These are phyloP conservation scores for Drosophila varians DNA, from an alignment of 1,140 invertebrate genomes.

Conservation along the genomic window DNA sequence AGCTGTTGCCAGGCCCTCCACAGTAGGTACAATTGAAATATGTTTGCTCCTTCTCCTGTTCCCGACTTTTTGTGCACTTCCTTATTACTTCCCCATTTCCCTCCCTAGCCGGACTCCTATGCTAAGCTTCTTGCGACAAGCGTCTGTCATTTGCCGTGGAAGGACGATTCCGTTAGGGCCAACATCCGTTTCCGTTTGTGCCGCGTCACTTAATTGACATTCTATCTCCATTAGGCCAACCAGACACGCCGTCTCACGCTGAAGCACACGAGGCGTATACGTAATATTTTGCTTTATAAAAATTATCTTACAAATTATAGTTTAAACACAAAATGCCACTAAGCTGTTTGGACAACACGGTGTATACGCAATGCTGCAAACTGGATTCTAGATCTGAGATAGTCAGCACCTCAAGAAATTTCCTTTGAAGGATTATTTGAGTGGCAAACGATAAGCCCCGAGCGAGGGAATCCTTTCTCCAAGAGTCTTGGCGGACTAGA, in stretches of 20 bases:
- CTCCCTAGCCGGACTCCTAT: conserved; percentile 1
- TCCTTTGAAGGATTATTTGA: conserved; percentile 30
- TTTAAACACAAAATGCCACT: too few relatives aligned
- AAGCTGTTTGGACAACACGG: not conserved
- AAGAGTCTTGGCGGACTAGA: conserved; percentile 2
- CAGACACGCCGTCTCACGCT: conserved; percentile 10
- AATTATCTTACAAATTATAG: too few relatives aligned
- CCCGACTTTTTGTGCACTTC: conserved; percentile 17
- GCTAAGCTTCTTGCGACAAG: conserved; percentile 12
- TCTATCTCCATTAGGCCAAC: conserved; percentile 20
- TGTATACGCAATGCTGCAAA: conserved; percentile 12
- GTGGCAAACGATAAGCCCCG: conserved; percentile 29
- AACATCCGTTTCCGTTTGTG: conserved; percentile 28
- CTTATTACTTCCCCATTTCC: conserved; percentile 3
- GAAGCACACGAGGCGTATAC: conserved; percentile 14
- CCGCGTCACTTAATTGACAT: conserved; percentile 30
- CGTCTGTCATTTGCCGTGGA: conserved; percentile 25
- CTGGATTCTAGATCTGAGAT: not conserved
- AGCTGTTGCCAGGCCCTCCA: conserved; percentile 49
- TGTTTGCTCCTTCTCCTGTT: conserved; percentile 31
- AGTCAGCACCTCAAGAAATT: conserved; percentile 14
- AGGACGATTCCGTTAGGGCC: not conserved
- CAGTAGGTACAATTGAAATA: conserved; percentile 58
- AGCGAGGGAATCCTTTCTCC: conserved; percentile 9
- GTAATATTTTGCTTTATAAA: not conserved